Conservation (phyloP, 2,888 invertebrate genomes). For the Sinopyrophorus schimmeli region DNA sequence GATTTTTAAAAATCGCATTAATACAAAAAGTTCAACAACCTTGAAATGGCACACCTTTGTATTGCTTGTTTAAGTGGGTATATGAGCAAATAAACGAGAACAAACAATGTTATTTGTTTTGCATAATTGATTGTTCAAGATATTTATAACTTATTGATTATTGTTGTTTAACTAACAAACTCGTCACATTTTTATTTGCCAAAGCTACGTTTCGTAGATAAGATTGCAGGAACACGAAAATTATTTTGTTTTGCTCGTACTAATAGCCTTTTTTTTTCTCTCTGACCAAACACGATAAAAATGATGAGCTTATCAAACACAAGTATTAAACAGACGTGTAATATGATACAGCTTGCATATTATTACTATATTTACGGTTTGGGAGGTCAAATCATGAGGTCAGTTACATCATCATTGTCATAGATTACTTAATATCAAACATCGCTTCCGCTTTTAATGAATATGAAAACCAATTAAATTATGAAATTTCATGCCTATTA, state of each 20-base stretch:
- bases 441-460: conserved; percentile 5
- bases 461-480: conserved; percentile 9
- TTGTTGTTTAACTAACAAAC: conserved; percentile 30
- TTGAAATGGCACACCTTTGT: conserved; percentile 34
- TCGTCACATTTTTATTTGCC: conserved; percentile 26
- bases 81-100: conserved; percentile 37
- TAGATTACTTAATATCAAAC: conserved; percentile 2
- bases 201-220: conserved; percentile 16
- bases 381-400: conserved; percentile 6
- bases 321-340: conserved; percentile 7
- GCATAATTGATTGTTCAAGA: conserved; percentile 45
- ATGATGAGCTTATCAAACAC: conserved; percentile 8
- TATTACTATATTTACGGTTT: conserved; percentile 1
- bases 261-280: conserved; percentile 4
- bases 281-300: conserved; percentile 5
- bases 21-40: conserved; percentile 28
- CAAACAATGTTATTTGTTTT: conserved; percentile 39
- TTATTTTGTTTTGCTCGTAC: conserved; percentile 12
- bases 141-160: conserved; percentile 45
- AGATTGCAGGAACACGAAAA: conserved; percentile 23
- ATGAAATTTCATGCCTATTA: conserved; percentile 1
- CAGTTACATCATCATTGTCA: conserved; percentile 1
- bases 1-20: conserved; percentile 21
- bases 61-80: conserved; percentile 38
- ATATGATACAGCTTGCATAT: conserved; percentile 6